Conservation (phyloP, 2,797 vertebrate species). For the Jordanella pulchra region DNA sequence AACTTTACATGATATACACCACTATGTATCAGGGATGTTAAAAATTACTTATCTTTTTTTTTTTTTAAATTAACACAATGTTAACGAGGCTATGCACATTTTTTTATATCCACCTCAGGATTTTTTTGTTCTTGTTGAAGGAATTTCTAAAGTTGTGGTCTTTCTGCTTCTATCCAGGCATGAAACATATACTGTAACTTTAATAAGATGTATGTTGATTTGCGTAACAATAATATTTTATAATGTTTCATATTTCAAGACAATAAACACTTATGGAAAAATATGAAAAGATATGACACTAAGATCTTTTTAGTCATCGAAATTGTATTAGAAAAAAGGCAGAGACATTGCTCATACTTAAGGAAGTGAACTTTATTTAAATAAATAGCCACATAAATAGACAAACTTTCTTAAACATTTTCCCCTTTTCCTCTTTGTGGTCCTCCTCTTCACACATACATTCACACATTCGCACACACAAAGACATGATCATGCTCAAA, state of each 20-base stretch:
- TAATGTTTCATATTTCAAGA: background rate
- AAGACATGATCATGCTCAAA: conserved; percentile 50
- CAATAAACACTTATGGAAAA: conserved; percentile 4
- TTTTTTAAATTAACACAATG: too few species aligned
- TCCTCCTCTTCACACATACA: conserved; percentile 16
- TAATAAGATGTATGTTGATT: too few species aligned
- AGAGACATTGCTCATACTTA: conserved; percentile 40
- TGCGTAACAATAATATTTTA: too few species aligned
- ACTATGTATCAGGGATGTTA: too few species aligned
- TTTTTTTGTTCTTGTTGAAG: too few species aligned
- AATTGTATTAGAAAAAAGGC: background rate
- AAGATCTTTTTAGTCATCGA: background rate
- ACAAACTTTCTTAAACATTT: conserved; percentile 64
- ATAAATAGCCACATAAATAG: conserved; percentile 89
- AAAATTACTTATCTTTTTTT: too few species aligned
- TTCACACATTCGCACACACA: conserved; percentile 9
- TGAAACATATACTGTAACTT: too few species aligned
- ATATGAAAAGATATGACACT: background rate
- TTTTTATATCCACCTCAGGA: too few species aligned
- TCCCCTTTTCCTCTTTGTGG: conserved; percentile 20
- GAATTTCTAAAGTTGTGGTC: too few species aligned
- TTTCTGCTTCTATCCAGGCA: too few species aligned
- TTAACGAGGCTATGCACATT: too few species aligned
- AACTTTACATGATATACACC: too few species aligned
- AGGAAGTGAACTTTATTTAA: conserved; percentile 82